Conservation (phyloP, 2,113 vertebrate species). For the Heloderma charlesbogerti region DNA sequence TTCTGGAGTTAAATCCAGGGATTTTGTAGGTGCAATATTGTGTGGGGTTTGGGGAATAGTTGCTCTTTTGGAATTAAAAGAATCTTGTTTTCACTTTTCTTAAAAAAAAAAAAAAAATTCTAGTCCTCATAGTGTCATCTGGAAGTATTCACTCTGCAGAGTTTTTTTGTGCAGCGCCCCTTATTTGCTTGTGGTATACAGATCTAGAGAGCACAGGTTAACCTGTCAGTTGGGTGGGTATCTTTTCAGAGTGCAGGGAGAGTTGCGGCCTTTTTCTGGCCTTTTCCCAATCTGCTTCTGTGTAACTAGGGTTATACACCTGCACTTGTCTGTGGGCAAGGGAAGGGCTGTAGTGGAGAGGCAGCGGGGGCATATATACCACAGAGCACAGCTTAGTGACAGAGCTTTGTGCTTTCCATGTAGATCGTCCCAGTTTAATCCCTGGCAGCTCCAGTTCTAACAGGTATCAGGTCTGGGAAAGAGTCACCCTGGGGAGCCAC, state of each 20-base stretch:
- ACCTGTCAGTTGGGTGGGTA: background rate
- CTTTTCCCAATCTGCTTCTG: background rate
- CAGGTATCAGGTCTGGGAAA: background rate
- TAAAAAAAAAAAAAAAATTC: background rate
- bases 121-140: background rate
- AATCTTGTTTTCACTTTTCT: background rate
- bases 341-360: background rate
- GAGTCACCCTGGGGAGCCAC: background rate
- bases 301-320: background rate
- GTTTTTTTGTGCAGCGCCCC: background rate
- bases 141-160: background rate
- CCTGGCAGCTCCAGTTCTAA: background rate
- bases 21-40: background rate
- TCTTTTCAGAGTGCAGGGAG: background rate
- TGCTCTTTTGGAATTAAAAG: background rate
- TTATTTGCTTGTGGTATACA: background rate
- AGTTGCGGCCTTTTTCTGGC: fast-evolving
- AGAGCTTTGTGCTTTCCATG: background rate
- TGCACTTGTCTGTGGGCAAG: background rate
- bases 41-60: background rate
- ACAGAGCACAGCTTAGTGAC: background rate
- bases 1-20: background rate
- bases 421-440: background rate
- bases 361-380: background rate
- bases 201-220: background rate